phyloP scores from a whole-genome alignment of 2,888 invertebrate species.

The Isotomurus palustris region DNA sequence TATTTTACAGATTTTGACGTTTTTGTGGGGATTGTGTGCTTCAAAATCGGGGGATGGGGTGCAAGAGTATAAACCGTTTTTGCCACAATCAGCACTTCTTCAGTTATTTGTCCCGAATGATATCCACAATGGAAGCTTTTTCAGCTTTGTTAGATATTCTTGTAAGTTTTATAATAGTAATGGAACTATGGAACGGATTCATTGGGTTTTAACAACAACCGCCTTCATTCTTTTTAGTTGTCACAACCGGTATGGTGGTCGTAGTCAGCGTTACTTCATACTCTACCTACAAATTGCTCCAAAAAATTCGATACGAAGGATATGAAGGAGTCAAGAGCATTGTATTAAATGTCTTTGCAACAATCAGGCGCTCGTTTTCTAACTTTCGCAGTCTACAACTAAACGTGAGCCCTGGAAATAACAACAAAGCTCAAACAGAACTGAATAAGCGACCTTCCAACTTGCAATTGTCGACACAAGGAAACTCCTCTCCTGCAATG shows the following conservation, averaged over 20 bases:
- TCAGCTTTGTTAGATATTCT: slow-evolving; percentile 9
- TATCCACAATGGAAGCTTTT: background rate
- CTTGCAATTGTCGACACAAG: slow-evolving; percentile 3
- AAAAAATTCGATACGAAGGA: slow-evolving; percentile 48
- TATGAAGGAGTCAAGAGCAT: background rate
- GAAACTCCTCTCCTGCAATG: slow-evolving; percentile 11
- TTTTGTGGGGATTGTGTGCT: slow-evolving; percentile 14
- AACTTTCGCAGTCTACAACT: background rate
- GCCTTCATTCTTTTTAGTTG: slow-evolving; percentile 17
- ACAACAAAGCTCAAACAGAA: background rate
- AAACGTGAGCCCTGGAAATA: background rate
- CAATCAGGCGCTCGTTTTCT: background rate
- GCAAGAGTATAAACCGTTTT: background rate
- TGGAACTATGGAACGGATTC: too few relatives aligned
- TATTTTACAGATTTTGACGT: slow-evolving; percentile 20
- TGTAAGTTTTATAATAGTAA: slow-evolving; percentile 6
- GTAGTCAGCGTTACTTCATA: slow-evolving; percentile 31
- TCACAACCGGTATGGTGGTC: slow-evolving; percentile 28
- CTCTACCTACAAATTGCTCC: slow-evolving; percentile 37
- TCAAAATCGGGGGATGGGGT: background rate
- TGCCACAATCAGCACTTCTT: slow-evolving; percentile 3
- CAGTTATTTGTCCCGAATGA: slow-evolving; percentile 5
- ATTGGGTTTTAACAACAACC: too few relatives aligned
- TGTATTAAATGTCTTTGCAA: background rate
- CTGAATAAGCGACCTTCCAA: slow-evolving; percentile 23